These are phyloP conservation scores for Nymphalis io DNA, from an alignment of 1,140 invertebrate genomes.

Conservation along the genomic window DNA sequence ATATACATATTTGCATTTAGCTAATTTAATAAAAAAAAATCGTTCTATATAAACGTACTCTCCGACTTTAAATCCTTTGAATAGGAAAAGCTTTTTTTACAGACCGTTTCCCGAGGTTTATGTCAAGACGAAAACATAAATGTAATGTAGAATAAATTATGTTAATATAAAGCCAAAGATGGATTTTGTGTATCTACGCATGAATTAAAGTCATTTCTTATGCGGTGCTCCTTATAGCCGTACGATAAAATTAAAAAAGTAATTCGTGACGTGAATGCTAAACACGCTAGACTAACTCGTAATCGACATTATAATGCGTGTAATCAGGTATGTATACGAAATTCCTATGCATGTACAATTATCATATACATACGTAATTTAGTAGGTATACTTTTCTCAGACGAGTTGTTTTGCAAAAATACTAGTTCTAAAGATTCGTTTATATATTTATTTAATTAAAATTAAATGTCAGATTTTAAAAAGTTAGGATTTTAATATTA, in stretches of 20 bases:
- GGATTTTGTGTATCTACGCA: constrained; percentile 36
- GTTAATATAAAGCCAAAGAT: constrained; percentile 48
- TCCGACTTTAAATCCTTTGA: constrained; percentile 37
- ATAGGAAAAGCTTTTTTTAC: constrained; percentile 46
- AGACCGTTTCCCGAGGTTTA: constrained; percentile 42
- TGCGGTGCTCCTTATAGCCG: neutral
- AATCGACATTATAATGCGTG: no score
- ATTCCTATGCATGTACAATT: no score
- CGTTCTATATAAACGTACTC: constrained; percentile 20
- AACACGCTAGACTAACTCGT: neutral
- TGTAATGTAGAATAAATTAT: constrained; percentile 55
- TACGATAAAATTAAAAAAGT: neutral
- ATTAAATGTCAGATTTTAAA: neutral
- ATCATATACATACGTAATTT: no score
- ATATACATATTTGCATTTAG: no score
- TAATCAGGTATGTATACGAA: no score
- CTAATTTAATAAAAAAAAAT: neutral
- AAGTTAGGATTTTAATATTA: neutral
- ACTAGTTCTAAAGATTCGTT: no score
- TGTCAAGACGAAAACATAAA: constrained; percentile 52
- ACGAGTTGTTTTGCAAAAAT: no score
- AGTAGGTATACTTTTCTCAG: no score
- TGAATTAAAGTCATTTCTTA: constrained; percentile 1
- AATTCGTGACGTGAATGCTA: neutral
- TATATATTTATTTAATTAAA: no score